Percentiles rank a stretch among this genome's conserved stretches.
Evolutionary conservation across 2,113 vertebrate species (phyloP).

Genomic region (Dicaeum eximium): DNA sequence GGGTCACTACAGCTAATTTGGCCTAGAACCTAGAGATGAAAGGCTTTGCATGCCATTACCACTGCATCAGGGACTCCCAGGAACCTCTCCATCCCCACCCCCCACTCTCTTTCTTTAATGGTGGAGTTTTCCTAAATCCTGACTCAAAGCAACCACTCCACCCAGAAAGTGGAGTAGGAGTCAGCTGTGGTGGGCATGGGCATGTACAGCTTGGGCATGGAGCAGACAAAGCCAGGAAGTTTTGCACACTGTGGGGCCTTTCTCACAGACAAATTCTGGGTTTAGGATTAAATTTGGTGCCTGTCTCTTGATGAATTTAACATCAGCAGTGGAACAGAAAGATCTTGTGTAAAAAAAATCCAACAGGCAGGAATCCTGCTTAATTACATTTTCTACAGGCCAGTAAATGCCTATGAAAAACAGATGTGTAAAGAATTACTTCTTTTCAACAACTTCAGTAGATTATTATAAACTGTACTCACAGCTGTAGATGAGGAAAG

Average conservation of each 20-base stretch:
- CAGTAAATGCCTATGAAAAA: background rate
- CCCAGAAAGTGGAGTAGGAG: background rate
- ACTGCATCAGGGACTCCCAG: background rate
- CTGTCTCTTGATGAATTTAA: background rate
- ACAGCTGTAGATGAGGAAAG: background rate
- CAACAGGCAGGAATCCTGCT: constrained; percentile 1
- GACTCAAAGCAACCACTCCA: background rate
- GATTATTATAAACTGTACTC: background rate
- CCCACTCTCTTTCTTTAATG: background rate
- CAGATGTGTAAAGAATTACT: background rate
- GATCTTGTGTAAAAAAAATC: background rate
- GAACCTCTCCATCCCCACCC: background rate
- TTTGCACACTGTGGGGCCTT: background rate
- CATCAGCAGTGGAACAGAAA: background rate
- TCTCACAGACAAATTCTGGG: background rate
- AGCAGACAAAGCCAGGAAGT: background rate
- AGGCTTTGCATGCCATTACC: background rate
- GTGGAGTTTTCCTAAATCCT: background rate
- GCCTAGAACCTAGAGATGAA: constrained; percentile 36
- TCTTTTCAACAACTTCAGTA: background rate
- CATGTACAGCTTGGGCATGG: background rate
- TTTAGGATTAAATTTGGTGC: background rate
- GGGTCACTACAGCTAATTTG: constrained; percentile 27
- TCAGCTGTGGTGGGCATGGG: background rate
- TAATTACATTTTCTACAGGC: constrained; percentile 44